Evolutionary conservation across 2,113 vertebrate genomes (phyloP).

Genomic region (Xenopus borealis): DNA sequence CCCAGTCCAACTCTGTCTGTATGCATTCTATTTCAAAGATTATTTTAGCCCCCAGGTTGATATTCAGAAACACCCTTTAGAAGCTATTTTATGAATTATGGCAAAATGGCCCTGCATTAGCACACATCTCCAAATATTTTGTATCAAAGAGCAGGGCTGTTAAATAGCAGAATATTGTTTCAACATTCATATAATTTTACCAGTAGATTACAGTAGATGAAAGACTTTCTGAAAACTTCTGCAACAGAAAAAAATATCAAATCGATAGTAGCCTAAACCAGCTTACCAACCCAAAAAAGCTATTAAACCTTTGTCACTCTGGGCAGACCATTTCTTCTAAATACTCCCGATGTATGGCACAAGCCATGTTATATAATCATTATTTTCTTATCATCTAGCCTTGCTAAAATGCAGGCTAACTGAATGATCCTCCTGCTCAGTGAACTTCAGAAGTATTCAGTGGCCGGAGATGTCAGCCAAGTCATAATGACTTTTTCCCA

Average conservation of each 20-base stretch:
- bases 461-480: background rate
- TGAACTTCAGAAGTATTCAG: conserved; percentile 2
- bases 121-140: too few relatives aligned
- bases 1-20: too few relatives aligned
- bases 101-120: too few relatives aligned
- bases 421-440: background rate
- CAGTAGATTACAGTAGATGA: background rate
- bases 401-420: background rate
- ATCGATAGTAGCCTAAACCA: background rate
- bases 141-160: too few relatives aligned
- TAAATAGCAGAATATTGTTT: too few relatives aligned
- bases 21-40: too few relatives aligned
- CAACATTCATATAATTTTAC: too few relatives aligned
- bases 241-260: background rate
- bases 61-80: too few relatives aligned
- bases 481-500: conserved; percentile 2
- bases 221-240: background rate
- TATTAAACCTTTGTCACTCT: background rate
- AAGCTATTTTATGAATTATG: too few relatives aligned
- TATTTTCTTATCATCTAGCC: conserved; percentile 2
- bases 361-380: background rate
- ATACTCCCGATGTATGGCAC: background rate
- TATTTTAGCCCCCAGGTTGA: too few relatives aligned
- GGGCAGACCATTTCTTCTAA: background rate
- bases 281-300: background rate